A percentile compares a stretch with the other conserved stretches of the same genome.
Conservation (phyloP, 2,113 vertebrate genomes). For the Dromas ardeola region DNA sequence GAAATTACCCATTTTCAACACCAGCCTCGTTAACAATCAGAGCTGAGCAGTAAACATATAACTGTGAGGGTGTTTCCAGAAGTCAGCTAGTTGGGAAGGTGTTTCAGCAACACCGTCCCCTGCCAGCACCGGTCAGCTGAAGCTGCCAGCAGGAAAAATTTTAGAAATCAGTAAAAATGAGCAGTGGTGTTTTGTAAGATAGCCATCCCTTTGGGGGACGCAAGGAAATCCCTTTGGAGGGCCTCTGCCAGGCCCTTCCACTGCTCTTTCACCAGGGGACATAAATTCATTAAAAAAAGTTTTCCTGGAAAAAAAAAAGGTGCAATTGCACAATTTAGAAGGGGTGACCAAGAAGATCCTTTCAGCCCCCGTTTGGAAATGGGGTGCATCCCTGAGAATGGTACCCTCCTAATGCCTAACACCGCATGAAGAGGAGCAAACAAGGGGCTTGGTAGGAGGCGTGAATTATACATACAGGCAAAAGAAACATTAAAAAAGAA, state of each 20-base stretch:
- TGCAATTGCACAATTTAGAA: not conserved
- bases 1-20: not conserved
- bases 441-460: not conserved
- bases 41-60: not conserved
- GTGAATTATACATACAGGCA: not conserved
- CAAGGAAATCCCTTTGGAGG: not conserved
- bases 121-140: rapidly evolving
- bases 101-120: not conserved
- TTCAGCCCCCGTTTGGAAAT: rapidly evolving
- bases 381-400: not conserved
- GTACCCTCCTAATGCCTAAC: rapidly evolving
- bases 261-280: not conserved
- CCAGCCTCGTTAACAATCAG: rapidly evolving
- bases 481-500: not conserved
- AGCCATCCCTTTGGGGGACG: too few relatives aligned
- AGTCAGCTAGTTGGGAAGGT: not conserved
- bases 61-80: not conserved
- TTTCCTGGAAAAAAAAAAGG: not conserved
- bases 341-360: too few relatives aligned
- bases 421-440: rapidly evolving
- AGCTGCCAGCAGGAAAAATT: not conserved
- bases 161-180: not conserved
- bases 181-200: rapidly evolving
- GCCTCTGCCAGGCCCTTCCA: not conserved
- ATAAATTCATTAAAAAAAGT: not conserved